These are phyloP conservation scores for Suncus etruscus DNA, from an alignment of 2,113 vertebrate genomes.

Conservation along the genomic window DNA sequence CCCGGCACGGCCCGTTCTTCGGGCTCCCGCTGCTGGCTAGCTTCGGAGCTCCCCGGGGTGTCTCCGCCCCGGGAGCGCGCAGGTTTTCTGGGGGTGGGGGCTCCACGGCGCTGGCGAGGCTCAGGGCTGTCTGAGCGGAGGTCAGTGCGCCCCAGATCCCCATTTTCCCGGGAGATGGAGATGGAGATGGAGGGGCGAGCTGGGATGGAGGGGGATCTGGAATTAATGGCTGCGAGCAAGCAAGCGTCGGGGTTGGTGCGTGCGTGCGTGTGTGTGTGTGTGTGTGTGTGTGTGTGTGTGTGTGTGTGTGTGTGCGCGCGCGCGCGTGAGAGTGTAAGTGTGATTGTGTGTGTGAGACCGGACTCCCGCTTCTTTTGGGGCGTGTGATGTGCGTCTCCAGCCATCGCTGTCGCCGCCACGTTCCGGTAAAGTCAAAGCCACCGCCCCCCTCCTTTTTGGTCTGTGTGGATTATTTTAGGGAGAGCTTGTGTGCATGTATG, in stretches of 20 bases:
- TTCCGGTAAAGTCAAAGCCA: too few species aligned
- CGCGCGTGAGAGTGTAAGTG: too few species aligned
- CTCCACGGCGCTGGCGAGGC: too few species aligned
- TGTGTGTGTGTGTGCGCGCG: too few species aligned
- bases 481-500: conserved; percentile 8
- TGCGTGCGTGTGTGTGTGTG: too few species aligned
- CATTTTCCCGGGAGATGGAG: conserved; percentile 74
- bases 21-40: too few species aligned
- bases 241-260: conserved; percentile 59
- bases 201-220: conserved; percentile 74
- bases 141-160: not conserved
- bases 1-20: too few species aligned
- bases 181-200: conserved; percentile 10
- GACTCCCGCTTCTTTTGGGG: conserved; percentile 78
- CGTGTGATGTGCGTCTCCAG: conserved; percentile 81
- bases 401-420: conserved; percentile 81
- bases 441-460: too few species aligned
- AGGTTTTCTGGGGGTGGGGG: too few species aligned
- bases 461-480: too few species aligned
- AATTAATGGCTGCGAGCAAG: conserved; percentile 88
- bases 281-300: too few species aligned
- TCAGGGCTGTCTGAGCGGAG: too few species aligned
- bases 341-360: conserved; percentile 19
- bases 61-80: not conserved
- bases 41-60: conserved; percentile 51